Evolutionary conservation across 2,113 vertebrate genomes (phyloP), one percentile per base, ranked within the genome.

Genomic region (Hucho hucho): DNA sequence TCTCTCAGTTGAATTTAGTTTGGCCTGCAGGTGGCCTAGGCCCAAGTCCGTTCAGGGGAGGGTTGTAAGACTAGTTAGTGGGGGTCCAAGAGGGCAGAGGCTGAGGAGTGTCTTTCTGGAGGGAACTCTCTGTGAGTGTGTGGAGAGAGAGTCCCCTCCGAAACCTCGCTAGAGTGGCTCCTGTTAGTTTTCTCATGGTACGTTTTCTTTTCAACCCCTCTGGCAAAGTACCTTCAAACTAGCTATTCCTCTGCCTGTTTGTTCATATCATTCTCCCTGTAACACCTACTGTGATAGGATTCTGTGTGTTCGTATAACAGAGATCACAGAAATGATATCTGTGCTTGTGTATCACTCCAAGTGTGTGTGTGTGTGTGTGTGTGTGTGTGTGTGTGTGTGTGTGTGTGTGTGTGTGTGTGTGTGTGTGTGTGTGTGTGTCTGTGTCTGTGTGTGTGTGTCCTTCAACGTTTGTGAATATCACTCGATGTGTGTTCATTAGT

Each of bases 1-100:
- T 64, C 25, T 64, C 61, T 83, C 1, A 79, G 85, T 87, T 87
- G 88, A 91, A 91, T 91, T 89, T 89, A 91, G 88, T 89, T 88
- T 89, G 80, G 87, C 87, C 89, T 86, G 89, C 84, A 84, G 89
- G 87, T 87, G 47, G 47, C 47, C 47, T 49, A 12, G 87, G 78
- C 84, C 86, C 81, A 79, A 77, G 86, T 85, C 87, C 89, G 86
- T 91, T 90, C 88, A 90, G 46, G 80, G 28, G 79, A 85, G 83
- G 80, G 84, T 80, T 82, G 79, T 28, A 28, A 3, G 28, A 28
- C 28, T 28, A 28, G 28, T 28, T 28, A 28, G 28, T 3, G 74
- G 28, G 77, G 66, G 59, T 12, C 43, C 43, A 58, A 69, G 72
- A 64, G 75, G 78, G 73, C 61, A 59, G 67, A 0, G 46, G 56